A percentile compares a stretch with the other conserved stretches of the same genome.
phyloP scores from a whole-genome alignment of 1,140 invertebrate genomes.

The Chrysopa pallens region DNA sequence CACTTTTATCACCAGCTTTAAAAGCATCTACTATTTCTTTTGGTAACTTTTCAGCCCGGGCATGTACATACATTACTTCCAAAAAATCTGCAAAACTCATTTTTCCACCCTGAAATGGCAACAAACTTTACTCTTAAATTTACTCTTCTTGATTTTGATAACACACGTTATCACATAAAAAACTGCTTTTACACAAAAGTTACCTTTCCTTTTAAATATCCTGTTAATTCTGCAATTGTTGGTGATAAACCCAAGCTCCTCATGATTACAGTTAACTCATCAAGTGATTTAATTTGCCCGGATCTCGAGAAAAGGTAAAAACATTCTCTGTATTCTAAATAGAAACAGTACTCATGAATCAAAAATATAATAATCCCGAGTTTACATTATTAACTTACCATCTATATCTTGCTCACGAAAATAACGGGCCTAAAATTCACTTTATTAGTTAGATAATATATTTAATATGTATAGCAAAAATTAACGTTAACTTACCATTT shows the following conservation, averaged over 20 bases:
- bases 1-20: constrained; percentile 57
- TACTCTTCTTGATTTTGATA: not conserved
- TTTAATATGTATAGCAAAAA: not conserved
- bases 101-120: constrained; percentile 47
- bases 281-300: constrained; percentile 69
- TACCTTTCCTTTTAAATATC: constrained; percentile 49
- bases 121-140: constrained; percentile 1
- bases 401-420: constrained; percentile 72
- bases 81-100: constrained; percentile 93
- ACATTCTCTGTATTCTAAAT: constrained; percentile 83
- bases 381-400: constrained; percentile 30
- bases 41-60: constrained; percentile 65
- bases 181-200: constrained; percentile 1
- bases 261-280: constrained; percentile 88
- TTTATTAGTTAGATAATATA: not conserved
- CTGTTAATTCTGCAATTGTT: constrained; percentile 74
- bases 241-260: constrained; percentile 82
- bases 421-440: constrained; percentile 47
- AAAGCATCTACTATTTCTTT: constrained; percentile 82
- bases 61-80: constrained; percentile 88
- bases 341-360: constrained; percentile 6
- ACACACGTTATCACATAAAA: no score
- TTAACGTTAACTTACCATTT: not conserved
- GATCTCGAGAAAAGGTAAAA: constrained; percentile 82
- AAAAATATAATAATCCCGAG: constrained; percentile 4